Evolutionary conservation across 2,797 vertebrate genomes (phyloP), one percentile per base, ranked within the genome.

Genomic region (Clarias platycephalus): DNA sequence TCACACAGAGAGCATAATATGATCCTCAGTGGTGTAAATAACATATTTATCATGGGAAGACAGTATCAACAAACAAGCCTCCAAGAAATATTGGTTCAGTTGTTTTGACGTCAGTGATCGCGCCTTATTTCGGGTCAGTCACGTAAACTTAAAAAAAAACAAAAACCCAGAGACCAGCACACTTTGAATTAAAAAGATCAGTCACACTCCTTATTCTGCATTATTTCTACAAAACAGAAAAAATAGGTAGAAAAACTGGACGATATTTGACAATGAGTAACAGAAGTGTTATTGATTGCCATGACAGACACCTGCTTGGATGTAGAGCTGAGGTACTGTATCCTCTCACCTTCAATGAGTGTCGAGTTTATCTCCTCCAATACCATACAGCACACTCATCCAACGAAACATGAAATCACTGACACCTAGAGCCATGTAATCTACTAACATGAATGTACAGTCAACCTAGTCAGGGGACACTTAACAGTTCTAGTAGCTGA

Each of bases 401-500:
- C 84, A 74, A 68, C 37, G 74, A 86, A 88, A 90, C 82, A 90
- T 80, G 79, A 76, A 87, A 83, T 82, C 83, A 83, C 63, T 86
- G 83, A 88, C 87, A 86, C 78, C 82, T 72, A 86, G 87, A 87
- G 82, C 82, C 84, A 81, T 87, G 88, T 87, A 87, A 89, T 88
- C 87, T 82, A 84, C 88, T 83, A 86, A 88, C 76, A 87, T 82
- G 67, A 86, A 89, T 86, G 44, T 89, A 83, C 81, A 83, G 87
- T 86, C 87, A 83, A 79, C 84, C 84, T 88, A 88, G 89, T 82
- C 84, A 85, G 86, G 74, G 84, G 84, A 89, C 83, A 86, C 71
- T 86, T 88, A 83, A 78, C 85, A 85, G 84, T 85, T 88, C 87
- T 83, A 86, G 79, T 76, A 86, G 87, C 88, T 87, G 88, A 86